Percentiles rank a stretch among this genome's conserved stretches.
phyloP scores from a whole-genome alignment of 2,113 vertebrate species.

The Anser cygnoides region DNA sequence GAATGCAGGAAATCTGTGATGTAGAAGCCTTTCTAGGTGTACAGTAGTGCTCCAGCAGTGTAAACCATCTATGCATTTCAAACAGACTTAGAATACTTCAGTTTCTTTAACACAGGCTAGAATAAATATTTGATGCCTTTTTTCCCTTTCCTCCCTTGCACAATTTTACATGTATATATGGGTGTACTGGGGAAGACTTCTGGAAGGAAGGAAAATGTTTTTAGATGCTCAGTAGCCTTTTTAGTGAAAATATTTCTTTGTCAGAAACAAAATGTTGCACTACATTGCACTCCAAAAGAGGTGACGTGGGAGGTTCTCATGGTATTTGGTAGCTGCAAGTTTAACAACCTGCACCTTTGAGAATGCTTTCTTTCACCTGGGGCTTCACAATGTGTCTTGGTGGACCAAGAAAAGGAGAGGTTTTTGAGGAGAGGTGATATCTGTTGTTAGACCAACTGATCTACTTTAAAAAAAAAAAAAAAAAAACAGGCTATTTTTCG shows the following conservation, averaged over 20 bases:
- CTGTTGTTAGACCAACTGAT: background rate
- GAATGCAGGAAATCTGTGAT: background rate
- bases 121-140: constrained; percentile 1
- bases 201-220: background rate
- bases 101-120: background rate
- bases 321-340: background rate
- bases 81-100: background rate
- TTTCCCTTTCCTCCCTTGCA: background rate
- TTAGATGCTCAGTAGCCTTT: background rate
- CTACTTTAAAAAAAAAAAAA: background rate
- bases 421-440: background rate
- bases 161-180: background rate
- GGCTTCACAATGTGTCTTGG: background rate
- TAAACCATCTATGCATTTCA: background rate
- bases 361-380: background rate
- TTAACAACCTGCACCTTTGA: background rate
- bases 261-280: background rate
- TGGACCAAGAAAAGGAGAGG: background rate
- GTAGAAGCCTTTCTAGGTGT: background rate
- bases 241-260: background rate
- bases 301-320: background rate
- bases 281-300: background rate
- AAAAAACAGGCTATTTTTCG: background rate
- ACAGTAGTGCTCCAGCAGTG: background rate
- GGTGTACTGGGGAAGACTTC: background rate